Conservation (phyloP, 2,113 vertebrate genomes). For the Gracilinanus agilis region DNA sequence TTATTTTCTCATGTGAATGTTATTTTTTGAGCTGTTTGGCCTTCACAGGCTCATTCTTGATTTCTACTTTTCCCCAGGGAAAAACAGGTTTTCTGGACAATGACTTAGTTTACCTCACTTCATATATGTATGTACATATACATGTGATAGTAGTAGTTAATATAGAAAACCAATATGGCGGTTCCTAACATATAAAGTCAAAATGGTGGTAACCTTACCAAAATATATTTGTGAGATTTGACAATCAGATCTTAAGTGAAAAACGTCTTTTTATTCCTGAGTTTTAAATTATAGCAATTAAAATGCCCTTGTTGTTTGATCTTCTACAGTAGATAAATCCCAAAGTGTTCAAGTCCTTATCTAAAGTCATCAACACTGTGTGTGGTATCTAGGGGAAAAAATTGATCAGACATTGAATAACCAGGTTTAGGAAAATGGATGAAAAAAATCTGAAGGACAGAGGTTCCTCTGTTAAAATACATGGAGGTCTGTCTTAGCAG, state of each 20-base stretch:
- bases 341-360: neutral
- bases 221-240: neutral
- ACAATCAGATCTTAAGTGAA: neutral
- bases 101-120: too few relatives aligned
- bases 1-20: too few relatives aligned
- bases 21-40: too few relatives aligned
- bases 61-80: too few relatives aligned
- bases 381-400: neutral
- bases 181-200: slow-evolving; percentile 16
- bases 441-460: neutral
- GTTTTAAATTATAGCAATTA: neutral
- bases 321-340: neutral
- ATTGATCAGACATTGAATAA: neutral
- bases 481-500: neutral
- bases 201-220: neutral
- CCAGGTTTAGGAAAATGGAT: neutral
- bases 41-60: too few relatives aligned
- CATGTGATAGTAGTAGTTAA: neutral
- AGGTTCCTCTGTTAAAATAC: neutral
- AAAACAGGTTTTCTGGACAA: too few relatives aligned
- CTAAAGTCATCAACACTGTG: neutral
- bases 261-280: neutral
- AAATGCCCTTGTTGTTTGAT: neutral
- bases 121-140: too few relatives aligned
- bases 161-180: neutral